A percentile compares a stretch with the other conserved stretches of the same genome.
These are phyloP conservation scores for Papilio demoleus DNA, from an alignment of 2,888 invertebrate genomes.

Conservation along the genomic window DNA sequence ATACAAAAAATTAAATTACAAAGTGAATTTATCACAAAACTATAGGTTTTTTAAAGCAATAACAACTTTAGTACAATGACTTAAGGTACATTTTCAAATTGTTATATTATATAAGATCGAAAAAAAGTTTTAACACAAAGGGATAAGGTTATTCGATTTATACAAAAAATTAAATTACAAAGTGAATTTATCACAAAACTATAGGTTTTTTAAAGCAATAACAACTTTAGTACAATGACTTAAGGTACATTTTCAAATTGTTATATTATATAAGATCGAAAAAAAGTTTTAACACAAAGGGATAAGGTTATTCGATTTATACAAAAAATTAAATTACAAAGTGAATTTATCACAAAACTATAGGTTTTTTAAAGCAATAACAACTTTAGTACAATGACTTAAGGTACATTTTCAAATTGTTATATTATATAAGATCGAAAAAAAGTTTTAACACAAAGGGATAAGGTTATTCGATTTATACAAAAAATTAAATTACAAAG, in stretches of 20 bases:
- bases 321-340: too few species aligned
- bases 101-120: not conserved
- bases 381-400: not conserved
- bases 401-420: conserved; percentile 16
- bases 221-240: not conserved
- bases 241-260: conserved; percentile 17
- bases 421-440: not conserved
- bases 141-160: not conserved
- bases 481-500: too few species aligned
- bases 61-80: not conserved
- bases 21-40: not conserved
- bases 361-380: too few species aligned
- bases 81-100: conserved; percentile 15
- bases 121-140: not conserved
- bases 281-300: too few species aligned
- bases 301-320: too few species aligned
- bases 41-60: not conserved
- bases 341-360: too few species aligned
- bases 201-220: not conserved
- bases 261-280: not conserved
- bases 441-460: too few species aligned
- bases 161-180: not conserved
- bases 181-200: not conserved
- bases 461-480: too few species aligned
- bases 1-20: not conserved